Percentiles rank a stretch among this genome's conserved stretches.
Evolutionary conservation across 2,888 invertebrate genomes (phyloP).

Genomic region (Cheilosia vulpina): DNA sequence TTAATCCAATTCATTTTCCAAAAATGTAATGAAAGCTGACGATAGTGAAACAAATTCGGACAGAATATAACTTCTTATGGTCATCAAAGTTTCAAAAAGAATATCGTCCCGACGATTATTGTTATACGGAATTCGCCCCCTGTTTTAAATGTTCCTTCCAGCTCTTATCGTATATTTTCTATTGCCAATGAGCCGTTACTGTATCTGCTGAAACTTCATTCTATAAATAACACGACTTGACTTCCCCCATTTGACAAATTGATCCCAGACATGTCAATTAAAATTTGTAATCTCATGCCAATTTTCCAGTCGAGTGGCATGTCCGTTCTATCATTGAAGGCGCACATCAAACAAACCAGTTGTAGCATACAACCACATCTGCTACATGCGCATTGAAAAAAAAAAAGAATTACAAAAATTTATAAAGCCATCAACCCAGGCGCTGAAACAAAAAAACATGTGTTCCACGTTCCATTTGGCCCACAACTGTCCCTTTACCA

Average conservation of each 20-base stretch:
- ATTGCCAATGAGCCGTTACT: background rate
- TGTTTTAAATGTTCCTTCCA: background rate
- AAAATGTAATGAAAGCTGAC: too few species aligned
- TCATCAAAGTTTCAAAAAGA: too few species aligned
- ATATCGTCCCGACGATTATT: too few species aligned
- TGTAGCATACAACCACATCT: constrained; percentile 53
- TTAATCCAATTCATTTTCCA: too few species aligned
- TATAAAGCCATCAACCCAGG: constrained; percentile 33
- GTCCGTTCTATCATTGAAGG: constrained; percentile 41
- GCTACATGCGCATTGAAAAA: constrained; percentile 35
- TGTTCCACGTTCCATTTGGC: constrained; percentile 62
- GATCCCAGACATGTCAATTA: constrained; percentile 65
- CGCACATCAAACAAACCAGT: constrained; percentile 41
- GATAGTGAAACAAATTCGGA: too few species aligned
- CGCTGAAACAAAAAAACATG: constrained; percentile 32
- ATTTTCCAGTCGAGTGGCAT: constrained; percentile 65
- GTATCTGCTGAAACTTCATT: background rate
- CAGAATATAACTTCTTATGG: too few species aligned
- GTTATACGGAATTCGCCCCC: too few species aligned
- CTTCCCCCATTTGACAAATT: constrained; percentile 46
- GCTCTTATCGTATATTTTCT: background rate
- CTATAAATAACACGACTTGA: constrained; percentile 23
- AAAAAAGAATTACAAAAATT: constrained; percentile 5
- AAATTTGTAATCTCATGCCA: constrained; percentile 67
- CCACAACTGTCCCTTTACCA: constrained; percentile 45